Conservation (phyloP, 1,140 invertebrate species). For the Aphis gossypii region DNA sequence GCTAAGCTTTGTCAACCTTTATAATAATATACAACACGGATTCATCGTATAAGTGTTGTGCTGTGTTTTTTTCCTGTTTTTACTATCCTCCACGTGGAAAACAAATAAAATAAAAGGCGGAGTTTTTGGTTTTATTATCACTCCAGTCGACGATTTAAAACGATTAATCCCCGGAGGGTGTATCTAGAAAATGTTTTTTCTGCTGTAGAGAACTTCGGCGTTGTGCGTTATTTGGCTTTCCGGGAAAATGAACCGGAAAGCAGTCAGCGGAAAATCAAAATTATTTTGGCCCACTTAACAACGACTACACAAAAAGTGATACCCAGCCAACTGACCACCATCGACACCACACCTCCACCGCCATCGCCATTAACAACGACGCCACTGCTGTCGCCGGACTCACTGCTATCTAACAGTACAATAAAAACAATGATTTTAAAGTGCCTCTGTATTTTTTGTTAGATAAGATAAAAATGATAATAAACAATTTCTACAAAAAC, state of each 20-base stretch:
- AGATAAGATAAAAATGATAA: not conserved
- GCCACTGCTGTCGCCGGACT: not conserved
- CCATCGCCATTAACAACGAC: constrained; percentile 6
- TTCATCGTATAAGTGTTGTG: not conserved
- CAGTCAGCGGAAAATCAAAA: constrained; percentile 9
- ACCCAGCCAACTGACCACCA: not conserved
- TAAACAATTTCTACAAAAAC: constrained; percentile 19
- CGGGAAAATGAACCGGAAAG: not conserved
- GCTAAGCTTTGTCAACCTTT: not conserved
- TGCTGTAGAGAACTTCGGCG: not conserved
- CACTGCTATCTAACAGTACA: not conserved
- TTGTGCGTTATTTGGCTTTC: not conserved
- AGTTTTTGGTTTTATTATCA: not conserved
- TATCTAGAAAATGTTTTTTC: not conserved
- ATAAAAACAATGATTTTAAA: constrained; percentile 22
- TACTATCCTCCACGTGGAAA: not conserved
- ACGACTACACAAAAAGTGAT: constrained; percentile 18
- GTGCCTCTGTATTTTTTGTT: not conserved
- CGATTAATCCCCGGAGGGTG: constrained; percentile 33
- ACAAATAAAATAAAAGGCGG: not conserved
- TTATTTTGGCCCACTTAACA: constrained; percentile 48
- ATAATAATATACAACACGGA: not conserved
- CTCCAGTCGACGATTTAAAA: not conserved
- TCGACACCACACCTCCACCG: constrained; percentile 61
- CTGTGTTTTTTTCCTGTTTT: not conserved